Conservation (phyloP, 2,113 vertebrate genomes). For the Oplegnathus fasciatus region DNA sequence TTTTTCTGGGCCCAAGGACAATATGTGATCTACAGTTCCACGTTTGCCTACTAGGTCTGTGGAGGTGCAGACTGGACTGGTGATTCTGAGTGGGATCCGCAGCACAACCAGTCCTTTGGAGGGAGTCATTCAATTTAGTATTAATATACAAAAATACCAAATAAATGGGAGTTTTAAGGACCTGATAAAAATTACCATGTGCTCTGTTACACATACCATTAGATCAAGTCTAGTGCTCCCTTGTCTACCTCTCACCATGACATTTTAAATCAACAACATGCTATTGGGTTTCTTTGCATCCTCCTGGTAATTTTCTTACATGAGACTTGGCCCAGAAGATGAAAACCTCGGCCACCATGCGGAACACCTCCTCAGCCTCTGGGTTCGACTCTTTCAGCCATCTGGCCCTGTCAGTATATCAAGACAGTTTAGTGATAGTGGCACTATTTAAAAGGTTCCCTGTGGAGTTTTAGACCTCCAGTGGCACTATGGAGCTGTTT, state of each 20-base stretch:
- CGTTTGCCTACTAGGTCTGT: too few species aligned
- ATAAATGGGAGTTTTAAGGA: background rate
- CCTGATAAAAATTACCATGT: background rate
- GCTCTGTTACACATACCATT: background rate
- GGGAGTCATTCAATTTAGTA: background rate
- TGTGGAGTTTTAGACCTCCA: background rate
- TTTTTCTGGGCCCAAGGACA: background rate
- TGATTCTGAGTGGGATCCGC: background rate
- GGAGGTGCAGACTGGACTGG: background rate
- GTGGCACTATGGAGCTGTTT: background rate
- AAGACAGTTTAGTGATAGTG: background rate
- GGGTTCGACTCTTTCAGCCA: slow-evolving; percentile 95
- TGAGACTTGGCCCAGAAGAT: slow-evolving; percentile 99
- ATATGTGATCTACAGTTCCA: background rate
- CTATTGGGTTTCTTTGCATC: background rate
- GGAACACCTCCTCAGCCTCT: slow-evolving; percentile 93
- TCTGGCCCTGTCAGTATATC: slow-evolving; percentile 85
- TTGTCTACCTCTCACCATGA: background rate
- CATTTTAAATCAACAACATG: background rate
- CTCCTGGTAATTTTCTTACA: slow-evolving; percentile 80
- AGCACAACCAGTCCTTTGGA: background rate
- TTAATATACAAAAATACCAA: background rate
- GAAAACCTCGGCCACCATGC: slow-evolving; percentile 98
- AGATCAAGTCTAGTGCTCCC: background rate
- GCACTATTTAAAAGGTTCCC: background rate